Base-by-base conservation (phyloP, 1,140 invertebrate genomes). In the Pseudomyrmex dendroicus region DNA sequence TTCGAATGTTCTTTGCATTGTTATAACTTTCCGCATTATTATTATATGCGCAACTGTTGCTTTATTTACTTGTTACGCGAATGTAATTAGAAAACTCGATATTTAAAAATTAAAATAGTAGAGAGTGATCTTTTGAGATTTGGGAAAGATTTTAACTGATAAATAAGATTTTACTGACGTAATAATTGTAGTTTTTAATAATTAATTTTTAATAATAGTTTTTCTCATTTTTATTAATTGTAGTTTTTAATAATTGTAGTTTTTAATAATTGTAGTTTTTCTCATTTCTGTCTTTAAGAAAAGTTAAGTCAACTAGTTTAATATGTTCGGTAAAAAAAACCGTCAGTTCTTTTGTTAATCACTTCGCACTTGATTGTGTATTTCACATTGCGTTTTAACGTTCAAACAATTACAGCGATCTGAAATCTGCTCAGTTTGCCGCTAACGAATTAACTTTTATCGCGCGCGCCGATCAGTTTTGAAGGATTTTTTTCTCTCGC, bases 391-490 rank as follows among this genome's bases (percentile, higher is more conserved):
- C 13, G 48, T 46, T 57, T 80, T 15, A 22, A 50, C 46, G 64
- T 35, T 80, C 50, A 22, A 78, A 44, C 64, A 54, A 78, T 68
- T 70, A 78, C 54, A 70, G 10, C 54, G 22, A 70, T 80, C 8
- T 35, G 22, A 80, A 80, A 80, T 80, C 66, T 80, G 76, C 56
- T 56, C n/a, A n/a, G 64, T 8, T 78, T 20, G 57, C 46, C 62
- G 48, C 66, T 35, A 54, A 10, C 70, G 67, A 46, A 35, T 52
- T 57, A 84, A 84, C 64, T 83, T 84, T 86, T 70, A 86, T 86
- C 85, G 80, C 61, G 85, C 35, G 57, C 57, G 83, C 86, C 78
- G 86, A 87, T 67, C 86, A 83, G 44, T 46, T 44, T 35, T 9
- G 73, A 50, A 67, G 68, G 57, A 78, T 76, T 74, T 70, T 87